Evolutionary conservation across 1,140 invertebrate species (phyloP).

Genomic region (Tetragonula clypearis): DNA sequence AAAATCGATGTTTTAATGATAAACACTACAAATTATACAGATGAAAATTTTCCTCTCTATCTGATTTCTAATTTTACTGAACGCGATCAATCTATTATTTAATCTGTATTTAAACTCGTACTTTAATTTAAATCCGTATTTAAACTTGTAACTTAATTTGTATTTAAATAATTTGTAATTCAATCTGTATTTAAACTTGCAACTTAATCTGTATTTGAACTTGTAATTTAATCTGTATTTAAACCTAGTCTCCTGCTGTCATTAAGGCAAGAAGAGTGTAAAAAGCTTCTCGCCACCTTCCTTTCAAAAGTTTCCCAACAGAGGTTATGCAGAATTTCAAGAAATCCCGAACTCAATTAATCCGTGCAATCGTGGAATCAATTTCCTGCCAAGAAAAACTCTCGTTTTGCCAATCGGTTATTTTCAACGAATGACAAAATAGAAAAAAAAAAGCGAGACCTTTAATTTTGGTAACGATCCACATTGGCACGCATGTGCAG

Average conservation of each 20-base stretch:
- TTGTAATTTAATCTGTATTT: too few relatives aligned
- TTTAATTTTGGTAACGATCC: slow-evolving; percentile 63
- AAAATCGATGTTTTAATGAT: too few relatives aligned
- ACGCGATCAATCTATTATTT: too few relatives aligned
- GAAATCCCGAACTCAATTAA: not conserved
- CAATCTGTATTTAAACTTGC: too few relatives aligned
- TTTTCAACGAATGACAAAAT: not conserved
- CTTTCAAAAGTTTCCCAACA: not conserved
- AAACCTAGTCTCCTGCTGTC: not conserved
- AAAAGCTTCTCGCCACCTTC: not conserved
- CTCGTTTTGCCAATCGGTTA: not conserved
- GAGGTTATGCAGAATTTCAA: not conserved
- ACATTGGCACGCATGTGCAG: slow-evolving; percentile 42
- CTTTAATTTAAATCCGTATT: too few relatives aligned
- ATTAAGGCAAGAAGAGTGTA: not conserved
- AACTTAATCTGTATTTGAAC: too few relatives aligned
- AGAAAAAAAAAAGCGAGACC: slow-evolving; percentile 16
- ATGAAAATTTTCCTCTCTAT: too few relatives aligned
- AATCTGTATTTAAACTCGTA: too few relatives aligned
- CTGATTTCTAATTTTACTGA: too few relatives aligned
- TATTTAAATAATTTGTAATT: too few relatives aligned
- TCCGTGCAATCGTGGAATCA: not conserved
- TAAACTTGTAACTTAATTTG: too few relatives aligned
- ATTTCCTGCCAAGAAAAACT: not conserved
- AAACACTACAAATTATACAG: too few relatives aligned